phyloP scores from a whole-genome alignment of 1,140 invertebrate genomes.

The Bombyx mandarina region DNA sequence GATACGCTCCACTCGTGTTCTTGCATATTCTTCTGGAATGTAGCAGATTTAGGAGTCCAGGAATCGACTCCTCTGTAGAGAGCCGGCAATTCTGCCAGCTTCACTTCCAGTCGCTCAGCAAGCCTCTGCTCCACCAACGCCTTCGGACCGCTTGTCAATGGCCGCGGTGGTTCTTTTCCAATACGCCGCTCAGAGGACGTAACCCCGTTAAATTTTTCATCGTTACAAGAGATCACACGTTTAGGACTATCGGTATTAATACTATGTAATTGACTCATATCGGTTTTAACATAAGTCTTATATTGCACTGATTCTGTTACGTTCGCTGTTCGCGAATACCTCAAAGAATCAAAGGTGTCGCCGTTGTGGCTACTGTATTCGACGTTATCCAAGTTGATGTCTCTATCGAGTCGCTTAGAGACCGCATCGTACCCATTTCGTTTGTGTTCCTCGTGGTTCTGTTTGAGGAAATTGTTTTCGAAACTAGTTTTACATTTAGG shows the following conservation, averaged over 20 bases:
- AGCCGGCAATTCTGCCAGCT: constrained; percentile 73
- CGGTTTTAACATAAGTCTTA: constrained; percentile 59
- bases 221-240: constrained; percentile 60
- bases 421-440: constrained; percentile 52
- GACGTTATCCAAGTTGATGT: constrained; percentile 53
- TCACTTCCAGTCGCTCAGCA: constrained; percentile 56
- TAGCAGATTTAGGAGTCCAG: constrained; percentile 76
- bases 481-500: constrained; percentile 69
- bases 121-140: constrained; percentile 54
- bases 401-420: constrained; percentile 53
- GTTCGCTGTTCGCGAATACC: constrained; percentile 64
- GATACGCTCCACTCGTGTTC: constrained; percentile 71
- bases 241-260: constrained; percentile 59
- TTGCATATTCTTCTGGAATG: constrained; percentile 68
- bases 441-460: constrained; percentile 58
- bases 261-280: constrained; percentile 63
- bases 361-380: constrained; percentile 57
- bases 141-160: constrained; percentile 54
- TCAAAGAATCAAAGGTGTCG: constrained; percentile 60
- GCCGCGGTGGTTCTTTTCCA: constrained; percentile 44
- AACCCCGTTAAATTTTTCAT: constrained; percentile 53
- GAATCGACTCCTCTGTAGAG: constrained; percentile 74
- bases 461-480: constrained; percentile 64
- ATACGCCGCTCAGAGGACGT: constrained; percentile 36
- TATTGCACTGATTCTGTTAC: constrained; percentile 62